Percentiles rank a stretch among this genome's conserved stretches.
phyloP scores from a whole-genome alignment of 2,113 vertebrate genomes.

The Percina caprodes region DNA sequence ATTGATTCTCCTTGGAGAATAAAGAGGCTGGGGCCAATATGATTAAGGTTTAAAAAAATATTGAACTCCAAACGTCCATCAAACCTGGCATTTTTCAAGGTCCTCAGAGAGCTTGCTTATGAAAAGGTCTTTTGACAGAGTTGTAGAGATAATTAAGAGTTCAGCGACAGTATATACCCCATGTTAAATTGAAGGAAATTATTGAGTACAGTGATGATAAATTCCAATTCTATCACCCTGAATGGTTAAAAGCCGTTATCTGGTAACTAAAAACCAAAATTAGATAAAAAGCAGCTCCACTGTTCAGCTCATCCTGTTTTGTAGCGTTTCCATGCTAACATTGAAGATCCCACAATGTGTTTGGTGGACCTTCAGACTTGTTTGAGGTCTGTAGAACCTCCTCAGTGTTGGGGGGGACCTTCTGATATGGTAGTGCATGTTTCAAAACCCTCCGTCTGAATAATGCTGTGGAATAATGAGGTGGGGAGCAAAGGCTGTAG shows the following conservation, averaged over 20 bases:
- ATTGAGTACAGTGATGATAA: neutral
- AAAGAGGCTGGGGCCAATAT: slow-evolving; percentile 68
- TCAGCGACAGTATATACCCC: slow-evolving; percentile 27
- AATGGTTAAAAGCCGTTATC: slow-evolving; percentile 14
- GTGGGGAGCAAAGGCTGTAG: slow-evolving; percentile 86
- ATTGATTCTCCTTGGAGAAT: slow-evolving; percentile 74
- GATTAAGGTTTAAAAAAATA: slow-evolving; percentile 76
- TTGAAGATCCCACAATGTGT: slow-evolving; percentile 49
- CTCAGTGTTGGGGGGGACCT: slow-evolving; percentile 45
- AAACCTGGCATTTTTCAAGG: slow-evolving; percentile 68
- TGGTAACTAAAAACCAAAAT: slow-evolving; percentile 14
- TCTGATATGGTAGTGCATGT: slow-evolving; percentile 78
- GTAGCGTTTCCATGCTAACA: slow-evolving; percentile 3
- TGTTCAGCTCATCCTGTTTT: neutral
- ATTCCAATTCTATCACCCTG: slow-evolving; percentile 23
- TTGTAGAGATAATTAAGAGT: slow-evolving; percentile 43
- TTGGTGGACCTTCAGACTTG: slow-evolving; percentile 65
- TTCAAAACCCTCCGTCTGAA: slow-evolving; percentile 85
- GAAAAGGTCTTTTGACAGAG: slow-evolving; percentile 60
- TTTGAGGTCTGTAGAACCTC: slow-evolving; percentile 73
- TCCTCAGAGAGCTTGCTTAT: slow-evolving; percentile 46
- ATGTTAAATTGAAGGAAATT: slow-evolving; percentile 47
- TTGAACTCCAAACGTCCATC: slow-evolving; percentile 66
- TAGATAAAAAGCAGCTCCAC: neutral
- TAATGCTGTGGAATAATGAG: slow-evolving; percentile 89